Percentiles rank a stretch among this genome's conserved stretches.
These are phyloP conservation scores for Drosophila lutescens DNA, from an alignment of 2,888 invertebrate species.

Conservation along the genomic window DNA sequence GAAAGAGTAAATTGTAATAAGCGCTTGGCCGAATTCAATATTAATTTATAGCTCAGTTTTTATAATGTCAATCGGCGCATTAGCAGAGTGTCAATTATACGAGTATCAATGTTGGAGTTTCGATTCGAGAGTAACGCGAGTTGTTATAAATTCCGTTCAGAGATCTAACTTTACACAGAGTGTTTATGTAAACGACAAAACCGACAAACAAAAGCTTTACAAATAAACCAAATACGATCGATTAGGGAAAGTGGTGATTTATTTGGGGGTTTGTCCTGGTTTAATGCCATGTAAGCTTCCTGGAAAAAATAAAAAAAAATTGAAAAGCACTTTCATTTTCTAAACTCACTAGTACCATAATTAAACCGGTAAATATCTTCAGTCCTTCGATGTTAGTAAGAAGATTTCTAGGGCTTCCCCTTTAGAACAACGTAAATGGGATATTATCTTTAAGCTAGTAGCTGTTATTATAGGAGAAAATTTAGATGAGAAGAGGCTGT, in stretches of 20 bases:
- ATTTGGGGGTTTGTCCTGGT: background rate
- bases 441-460: no score
- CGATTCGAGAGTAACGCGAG: constrained; percentile 65
- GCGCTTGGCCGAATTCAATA: constrained; percentile 58
- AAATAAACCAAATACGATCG: constrained; percentile 31
- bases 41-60: constrained; percentile 45
- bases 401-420: no score
- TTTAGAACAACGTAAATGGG: no score
- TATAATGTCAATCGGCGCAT: constrained; percentile 50
- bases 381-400: no score
- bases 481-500: no score
- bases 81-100: constrained; percentile 61
- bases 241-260: background rate
- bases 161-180: constrained; percentile 72
- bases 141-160: constrained; percentile 80
- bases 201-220: constrained; percentile 38
- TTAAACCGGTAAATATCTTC: no score
- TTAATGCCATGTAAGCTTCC: no score
- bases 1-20: constrained; percentile 16
- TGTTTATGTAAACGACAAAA: constrained; percentile 42
- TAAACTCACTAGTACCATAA: no score
- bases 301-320: no score
- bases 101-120: constrained; percentile 30
- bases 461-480: no score
- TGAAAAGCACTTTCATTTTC: no score